Evolutionary conservation across 1,140 invertebrate genomes (phyloP).

Genomic region (Archivesica marissinica): DNA sequence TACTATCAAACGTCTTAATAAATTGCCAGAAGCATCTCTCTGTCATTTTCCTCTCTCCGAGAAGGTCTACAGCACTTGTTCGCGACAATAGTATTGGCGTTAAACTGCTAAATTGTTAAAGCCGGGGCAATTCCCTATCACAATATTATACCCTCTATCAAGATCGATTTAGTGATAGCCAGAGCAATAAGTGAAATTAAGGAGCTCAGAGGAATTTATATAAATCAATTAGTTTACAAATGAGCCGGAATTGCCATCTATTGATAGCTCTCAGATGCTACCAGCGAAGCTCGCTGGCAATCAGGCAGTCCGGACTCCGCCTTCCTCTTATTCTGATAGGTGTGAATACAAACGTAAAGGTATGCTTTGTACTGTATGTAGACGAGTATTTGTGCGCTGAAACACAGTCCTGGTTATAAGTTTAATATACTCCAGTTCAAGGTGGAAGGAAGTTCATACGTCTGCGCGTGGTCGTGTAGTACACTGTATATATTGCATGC

Average conservation of each 20-base stretch:
- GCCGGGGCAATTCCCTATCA: conserved; percentile 23
- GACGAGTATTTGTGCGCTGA: no score
- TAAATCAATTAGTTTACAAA: conserved; percentile 65
- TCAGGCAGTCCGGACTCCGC: conserved; percentile 22
- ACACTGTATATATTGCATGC: no score
- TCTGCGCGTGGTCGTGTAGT: no score
- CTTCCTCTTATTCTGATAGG: conserved; percentile 12
- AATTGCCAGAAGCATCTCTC: conserved; percentile 5
- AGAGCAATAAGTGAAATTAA: conserved; percentile 59
- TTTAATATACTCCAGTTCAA: no score
- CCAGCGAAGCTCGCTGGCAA: conserved; percentile 8
- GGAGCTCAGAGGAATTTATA: conserved; percentile 55
- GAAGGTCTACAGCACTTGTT: conserved; percentile 10
- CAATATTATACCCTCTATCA: conserved; percentile 46
- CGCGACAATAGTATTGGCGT: conserved; percentile 23
- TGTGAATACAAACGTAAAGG: conserved; percentile 7
- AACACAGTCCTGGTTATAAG: no score
- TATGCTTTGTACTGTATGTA: neutral
- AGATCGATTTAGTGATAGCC: conserved; percentile 56
- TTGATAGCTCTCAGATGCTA: conserved; percentile 47
- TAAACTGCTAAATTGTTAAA: conserved; percentile 57
- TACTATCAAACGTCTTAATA: neutral
- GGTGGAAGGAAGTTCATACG: no score
- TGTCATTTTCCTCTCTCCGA: neutral
- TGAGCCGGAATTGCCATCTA: conserved; percentile 50